Percentiles rank a stretch among this genome's conserved stretches.
Conservation (phyloP, 2,888 invertebrate species). For the Scelioninae gen. 1 region DNA sequence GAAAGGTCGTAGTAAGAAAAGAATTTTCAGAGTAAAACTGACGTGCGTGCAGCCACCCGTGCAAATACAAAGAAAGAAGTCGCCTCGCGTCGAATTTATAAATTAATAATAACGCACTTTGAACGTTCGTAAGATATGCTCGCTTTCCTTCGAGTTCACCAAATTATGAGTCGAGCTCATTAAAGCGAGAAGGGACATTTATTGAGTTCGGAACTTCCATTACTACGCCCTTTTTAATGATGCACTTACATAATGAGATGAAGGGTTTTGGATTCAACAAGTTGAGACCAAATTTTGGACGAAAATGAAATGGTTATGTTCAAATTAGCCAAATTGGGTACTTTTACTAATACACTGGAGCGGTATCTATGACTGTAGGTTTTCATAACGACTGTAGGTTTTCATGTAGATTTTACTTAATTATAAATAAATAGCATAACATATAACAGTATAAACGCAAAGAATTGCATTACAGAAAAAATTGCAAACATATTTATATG, state of each 20-base stretch:
- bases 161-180: neutral
- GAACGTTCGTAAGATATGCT: neutral
- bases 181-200: neutral
- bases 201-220: neutral
- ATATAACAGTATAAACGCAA: too few species aligned
- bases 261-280: neutral
- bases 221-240: neutral
- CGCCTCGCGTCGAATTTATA: constrained; percentile 2
- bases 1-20: neutral
- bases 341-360: neutral
- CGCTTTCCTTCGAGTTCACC: neutral
- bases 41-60: constrained; percentile 36
- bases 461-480: too few species aligned
- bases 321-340: neutral
- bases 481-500: too few species aligned
- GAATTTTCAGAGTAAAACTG: constrained; percentile 25
- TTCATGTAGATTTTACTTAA: too few species aligned
- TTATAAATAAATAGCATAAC: too few species aligned
- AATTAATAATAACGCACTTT: constrained; percentile 15
- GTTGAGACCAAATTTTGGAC: neutral
- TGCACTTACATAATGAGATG: neutral
- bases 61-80: constrained; percentile 8
- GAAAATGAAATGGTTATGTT: neutral
- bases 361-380: neutral
- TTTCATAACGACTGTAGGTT: neutral